These are phyloP conservation scores for Acanthosepion lycidas DNA, from an alignment of 2,888 invertebrate species.

Conservation along the genomic window DNA sequence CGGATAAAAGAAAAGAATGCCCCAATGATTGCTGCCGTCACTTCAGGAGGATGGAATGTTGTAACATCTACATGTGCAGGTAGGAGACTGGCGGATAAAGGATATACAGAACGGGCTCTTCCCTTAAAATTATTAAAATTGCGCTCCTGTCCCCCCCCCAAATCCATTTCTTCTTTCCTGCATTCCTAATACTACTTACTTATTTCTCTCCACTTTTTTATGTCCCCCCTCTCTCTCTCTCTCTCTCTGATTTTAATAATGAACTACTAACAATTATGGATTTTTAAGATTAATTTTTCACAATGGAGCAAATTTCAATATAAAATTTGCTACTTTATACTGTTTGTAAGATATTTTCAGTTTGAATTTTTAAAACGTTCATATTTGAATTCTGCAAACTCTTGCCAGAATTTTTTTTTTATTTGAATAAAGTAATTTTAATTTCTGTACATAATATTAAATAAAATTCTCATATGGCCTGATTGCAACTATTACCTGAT, in stretches of 20 bases:
- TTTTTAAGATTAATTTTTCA: not conserved
- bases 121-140: too few relatives aligned
- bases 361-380: not conserved
- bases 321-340: not conserved
- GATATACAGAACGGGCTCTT: not conserved
- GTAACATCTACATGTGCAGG: constrained; percentile 54
- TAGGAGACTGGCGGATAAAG: constrained; percentile 46
- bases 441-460: not conserved
- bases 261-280: too few relatives aligned
- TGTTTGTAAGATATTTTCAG: not conserved
- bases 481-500: too few relatives aligned
- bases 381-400: not conserved
- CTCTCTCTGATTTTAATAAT: not conserved
- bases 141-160: not conserved
- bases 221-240: not conserved
- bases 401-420: not conserved
- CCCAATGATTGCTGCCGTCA: constrained; percentile 63
- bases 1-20: constrained; percentile 59
- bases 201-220: not conserved
- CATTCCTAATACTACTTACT: too few relatives aligned
- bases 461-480: too few relatives aligned
- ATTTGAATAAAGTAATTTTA: not conserved
- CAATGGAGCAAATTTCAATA: not conserved
- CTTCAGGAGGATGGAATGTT: constrained; percentile 70
- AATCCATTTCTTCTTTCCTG: not conserved